phyloP scores from a whole-genome alignment of 2,113 vertebrate genomes.

The Callorhinus ursinus region DNA sequence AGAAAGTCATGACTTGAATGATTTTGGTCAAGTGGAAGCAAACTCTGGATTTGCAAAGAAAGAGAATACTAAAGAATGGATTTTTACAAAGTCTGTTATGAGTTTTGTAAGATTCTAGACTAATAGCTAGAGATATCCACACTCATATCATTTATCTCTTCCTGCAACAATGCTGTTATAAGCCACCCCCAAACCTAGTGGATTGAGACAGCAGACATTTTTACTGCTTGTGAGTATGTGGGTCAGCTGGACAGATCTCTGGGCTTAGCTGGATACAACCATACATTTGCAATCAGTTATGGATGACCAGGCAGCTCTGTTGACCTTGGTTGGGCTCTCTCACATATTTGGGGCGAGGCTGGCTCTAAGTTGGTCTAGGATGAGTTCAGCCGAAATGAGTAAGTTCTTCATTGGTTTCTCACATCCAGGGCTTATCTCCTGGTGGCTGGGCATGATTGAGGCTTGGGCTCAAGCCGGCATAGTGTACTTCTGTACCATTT shows the following conservation, averaged over 20 bases:
- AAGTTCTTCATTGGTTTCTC: background rate
- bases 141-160: background rate
- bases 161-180: background rate
- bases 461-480: background rate
- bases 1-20: constrained; percentile 45
- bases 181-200: background rate
- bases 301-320: background rate
- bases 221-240: background rate
- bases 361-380: background rate
- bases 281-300: background rate
- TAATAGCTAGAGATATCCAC: background rate
- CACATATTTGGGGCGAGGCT: background rate
- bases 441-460: background rate
- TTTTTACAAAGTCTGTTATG: background rate
- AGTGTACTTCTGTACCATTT: background rate
- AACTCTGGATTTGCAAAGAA: constrained; percentile 28
- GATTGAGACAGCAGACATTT: background rate
- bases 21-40: constrained; percentile 27
- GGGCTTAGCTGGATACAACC: background rate
- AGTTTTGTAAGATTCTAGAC: constrained; percentile 1
- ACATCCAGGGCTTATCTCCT: background rate
- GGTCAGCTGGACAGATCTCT: background rate
- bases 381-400: background rate
- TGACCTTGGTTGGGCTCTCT: background rate
- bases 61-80: background rate